phyloP scores from a whole-genome alignment of 2,113 vertebrate species.

The Thomomys bottae region DNA sequence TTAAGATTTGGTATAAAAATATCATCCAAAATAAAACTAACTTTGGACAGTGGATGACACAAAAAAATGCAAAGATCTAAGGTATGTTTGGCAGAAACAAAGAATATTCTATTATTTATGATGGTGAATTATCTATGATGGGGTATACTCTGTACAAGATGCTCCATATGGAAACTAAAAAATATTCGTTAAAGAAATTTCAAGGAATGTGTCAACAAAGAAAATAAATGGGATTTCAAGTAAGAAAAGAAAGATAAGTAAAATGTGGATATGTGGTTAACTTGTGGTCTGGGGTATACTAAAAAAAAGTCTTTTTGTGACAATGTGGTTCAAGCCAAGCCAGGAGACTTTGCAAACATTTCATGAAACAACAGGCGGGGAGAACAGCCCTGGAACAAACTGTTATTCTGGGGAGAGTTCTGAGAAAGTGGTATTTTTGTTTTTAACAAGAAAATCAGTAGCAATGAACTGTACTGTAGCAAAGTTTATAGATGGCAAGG shows the following conservation, averaged over 20 bases:
- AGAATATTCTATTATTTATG: background rate
- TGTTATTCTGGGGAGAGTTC: constrained; percentile 30
- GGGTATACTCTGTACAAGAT: background rate
- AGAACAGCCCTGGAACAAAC: background rate
- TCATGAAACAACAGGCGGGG: constrained; percentile 54
- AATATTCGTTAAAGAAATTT: background rate
- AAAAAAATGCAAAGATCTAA: constrained; percentile 25
- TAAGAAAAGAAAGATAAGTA: background rate
- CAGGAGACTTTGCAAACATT: constrained; percentile 25
- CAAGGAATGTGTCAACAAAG: background rate
- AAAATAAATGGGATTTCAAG: constrained; percentile 11
- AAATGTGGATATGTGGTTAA: constrained; percentile 40
- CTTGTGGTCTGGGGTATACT: constrained; percentile 23
- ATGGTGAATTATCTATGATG: background rate
- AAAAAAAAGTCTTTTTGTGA: constrained; percentile 46
- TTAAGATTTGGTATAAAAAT: too few species aligned
- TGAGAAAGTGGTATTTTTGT: constrained; percentile 26
- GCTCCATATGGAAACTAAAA: constrained; percentile 12
- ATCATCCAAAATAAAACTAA: constrained; percentile 20
- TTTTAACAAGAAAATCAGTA: constrained; percentile 19
- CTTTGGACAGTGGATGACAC: background rate
- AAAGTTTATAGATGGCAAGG: background rate
- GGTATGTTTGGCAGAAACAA: background rate
- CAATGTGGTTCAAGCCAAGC: constrained; percentile 36
- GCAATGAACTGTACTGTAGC: background rate